Base-by-base conservation (phyloP, 2,113 vertebrate genomes). In the Galeopterus variegatus region DNA sequence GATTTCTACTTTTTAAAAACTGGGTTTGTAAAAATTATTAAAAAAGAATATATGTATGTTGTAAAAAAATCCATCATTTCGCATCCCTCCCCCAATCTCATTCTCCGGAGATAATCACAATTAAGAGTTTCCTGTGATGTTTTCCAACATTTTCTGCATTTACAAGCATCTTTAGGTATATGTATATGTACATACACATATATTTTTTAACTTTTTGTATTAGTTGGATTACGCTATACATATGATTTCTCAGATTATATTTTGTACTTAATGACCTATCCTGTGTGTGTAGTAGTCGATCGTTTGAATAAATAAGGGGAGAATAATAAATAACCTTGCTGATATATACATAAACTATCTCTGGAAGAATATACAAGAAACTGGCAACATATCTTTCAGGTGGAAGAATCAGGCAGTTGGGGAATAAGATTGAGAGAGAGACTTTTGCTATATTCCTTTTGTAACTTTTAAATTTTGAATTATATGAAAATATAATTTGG, bases 141-240 rank as follows among this genome's bases (percentile, higher is more conserved):
- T 79, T 92, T n/a, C 19, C 70, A 77, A 87, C 21, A 88, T 48
- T 69, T 41, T 96, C 31, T 82, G 17, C 70, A 72, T 65, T 91
- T 70, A 86, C 4, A 92, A 92, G 31, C 41, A 75, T 33, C 33
- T 77, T 64, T 95, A 79, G 1, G 14, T 60, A 11, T 21, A 60
- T 21, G 11, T 52, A 12, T 28, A 15, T 58, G 9, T 48, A 1
- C 48, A 62, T 5, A 72, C 21, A 33, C 21, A n/a, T 65, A 85
- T 41, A 67, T 83, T 79, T 93, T 96, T 50, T 67, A 58, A n/a
- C 11, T 64, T 96, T 80, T 89, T 84, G 31, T 70, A 33, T 15
- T 84, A 62, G 62, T 45, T 83, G 31, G 12, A 65, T 92, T 11
- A 81, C 86, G 18, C 21, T 88, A 64, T 50, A 65, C 6, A 83